Conservation (phyloP, 2,113 vertebrate genomes). For the Arenaria interpres region DNA sequence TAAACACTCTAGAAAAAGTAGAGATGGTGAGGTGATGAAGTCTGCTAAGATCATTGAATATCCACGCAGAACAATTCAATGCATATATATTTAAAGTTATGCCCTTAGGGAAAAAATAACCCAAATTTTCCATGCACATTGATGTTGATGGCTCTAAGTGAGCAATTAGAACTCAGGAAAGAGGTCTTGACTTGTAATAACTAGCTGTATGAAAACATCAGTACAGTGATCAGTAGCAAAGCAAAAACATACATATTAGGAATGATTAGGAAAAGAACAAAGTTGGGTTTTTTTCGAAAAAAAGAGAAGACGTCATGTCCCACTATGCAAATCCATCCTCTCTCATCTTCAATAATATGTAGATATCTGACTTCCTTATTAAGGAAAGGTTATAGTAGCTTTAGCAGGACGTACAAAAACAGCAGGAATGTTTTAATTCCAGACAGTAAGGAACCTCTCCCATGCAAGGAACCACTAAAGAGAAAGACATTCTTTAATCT, state of each 20-base stretch:
- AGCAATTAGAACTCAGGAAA: not conserved
- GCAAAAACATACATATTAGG: accelerated
- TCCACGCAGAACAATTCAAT: not conserved
- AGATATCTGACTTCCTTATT: not conserved
- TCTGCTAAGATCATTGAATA: not conserved
- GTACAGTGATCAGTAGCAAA: not conserved
- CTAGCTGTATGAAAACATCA: not conserved
- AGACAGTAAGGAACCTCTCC: not conserved
- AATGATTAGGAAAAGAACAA: not conserved
- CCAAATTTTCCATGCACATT: not conserved
- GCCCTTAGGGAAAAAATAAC: not conserved
- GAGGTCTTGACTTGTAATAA: not conserved
- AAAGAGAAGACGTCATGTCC: not conserved
- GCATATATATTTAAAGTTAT: not conserved
- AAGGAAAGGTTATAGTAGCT: not conserved
- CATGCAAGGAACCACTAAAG: not conserved
- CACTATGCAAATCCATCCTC: not conserved
- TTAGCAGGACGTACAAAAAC: not conserved
- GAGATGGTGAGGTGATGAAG: not conserved
- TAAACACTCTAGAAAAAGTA: not conserved
- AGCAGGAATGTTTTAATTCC: not conserved
- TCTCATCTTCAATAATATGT: not conserved
- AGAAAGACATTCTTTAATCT: not conserved
- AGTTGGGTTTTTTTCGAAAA: not conserved
- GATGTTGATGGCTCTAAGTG: not conserved